Evolutionary conservation across 2,797 vertebrate genomes (phyloP).

Genomic region (Gambusia yucatana): DNA sequence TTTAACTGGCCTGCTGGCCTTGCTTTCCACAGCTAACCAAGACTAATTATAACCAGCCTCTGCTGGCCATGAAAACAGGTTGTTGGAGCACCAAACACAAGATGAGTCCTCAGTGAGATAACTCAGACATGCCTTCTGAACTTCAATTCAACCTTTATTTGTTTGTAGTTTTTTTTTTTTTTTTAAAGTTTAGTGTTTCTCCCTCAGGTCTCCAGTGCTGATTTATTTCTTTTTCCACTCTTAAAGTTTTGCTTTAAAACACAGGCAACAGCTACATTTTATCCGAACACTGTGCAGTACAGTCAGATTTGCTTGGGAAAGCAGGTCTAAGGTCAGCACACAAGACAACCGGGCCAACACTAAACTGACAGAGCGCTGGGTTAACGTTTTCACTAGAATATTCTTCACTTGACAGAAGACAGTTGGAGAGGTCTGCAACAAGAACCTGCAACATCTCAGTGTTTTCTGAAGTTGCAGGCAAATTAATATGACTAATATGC

Average conservation of each 20-base stretch:
- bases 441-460: background rate
- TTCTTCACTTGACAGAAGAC: background rate
- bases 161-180: background rate
- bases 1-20: constrained; percentile 66
- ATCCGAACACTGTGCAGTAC: background rate
- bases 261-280: background rate
- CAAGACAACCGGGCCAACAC: background rate
- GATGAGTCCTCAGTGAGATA: constrained; percentile 16
- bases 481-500: background rate
- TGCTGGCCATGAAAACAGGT: constrained; percentile 29
- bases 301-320: background rate
- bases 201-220: background rate
- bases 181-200: background rate
- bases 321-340: constrained; percentile 7
- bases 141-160: background rate
- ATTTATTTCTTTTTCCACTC: background rate
- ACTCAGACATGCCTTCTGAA: constrained; percentile 7
- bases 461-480: background rate
- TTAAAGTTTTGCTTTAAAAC: constrained; percentile 8
- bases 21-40: constrained; percentile 56
- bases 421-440: background rate
- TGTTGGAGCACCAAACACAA: constrained; percentile 19
- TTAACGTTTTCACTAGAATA: background rate
- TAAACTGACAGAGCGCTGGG: background rate
- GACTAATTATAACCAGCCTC: constrained; percentile 67